Evolutionary conservation across 2,113 vertebrate genomes (phyloP), one percentile per base, ranked within the genome.

Genomic region (Callorhinus ursinus): DNA sequence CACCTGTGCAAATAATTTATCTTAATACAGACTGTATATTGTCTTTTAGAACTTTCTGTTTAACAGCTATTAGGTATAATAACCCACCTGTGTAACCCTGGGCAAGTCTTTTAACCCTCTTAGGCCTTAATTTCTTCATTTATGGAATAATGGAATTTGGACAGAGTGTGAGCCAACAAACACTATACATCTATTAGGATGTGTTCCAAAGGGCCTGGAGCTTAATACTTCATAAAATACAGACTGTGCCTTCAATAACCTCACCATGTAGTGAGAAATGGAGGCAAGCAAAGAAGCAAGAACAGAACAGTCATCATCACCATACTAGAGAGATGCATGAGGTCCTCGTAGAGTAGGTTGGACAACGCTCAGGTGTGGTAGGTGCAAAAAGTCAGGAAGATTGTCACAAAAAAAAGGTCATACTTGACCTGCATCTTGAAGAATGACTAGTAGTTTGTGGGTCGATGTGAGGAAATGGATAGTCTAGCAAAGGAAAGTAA

Each of bases 1-100:
- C 12, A 65, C 51, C 85, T 93, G 51, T n/a, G 21, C 49, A 86
- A 77, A 94, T 79, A 92, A 77, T 89, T 72, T 83, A 51, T 90
- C 80, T 94, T 90, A 81, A 91, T 55, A 55, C 8, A 94, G 31
- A 88, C 19, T 39, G 31, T 72, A 18, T 46, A 15, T 77, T 90
- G 1, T 46, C 57, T 94, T 94, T 81, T 33, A 79, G 63, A 88
- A 80, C 12, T 87, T 67, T 88, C 21, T 69, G 6, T 79, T 80
- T 92, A 81, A 61, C 14, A 77, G 12, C 14, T 36, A 33, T 55
- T 87, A 92, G 21, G 0, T 83, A 80, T 59, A 74, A 82, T 59
- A 88, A 77, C 18, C 12, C 22, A 83, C 36, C n/a, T 74, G 21
- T 93, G 39, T 93, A 61, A 71, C 72, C 7, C 33, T 91, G 39